Percentiles rank a stretch among this genome's conserved stretches.
Conservation (phyloP, 2,113 vertebrate species). For the Pterocles burchelli region DNA sequence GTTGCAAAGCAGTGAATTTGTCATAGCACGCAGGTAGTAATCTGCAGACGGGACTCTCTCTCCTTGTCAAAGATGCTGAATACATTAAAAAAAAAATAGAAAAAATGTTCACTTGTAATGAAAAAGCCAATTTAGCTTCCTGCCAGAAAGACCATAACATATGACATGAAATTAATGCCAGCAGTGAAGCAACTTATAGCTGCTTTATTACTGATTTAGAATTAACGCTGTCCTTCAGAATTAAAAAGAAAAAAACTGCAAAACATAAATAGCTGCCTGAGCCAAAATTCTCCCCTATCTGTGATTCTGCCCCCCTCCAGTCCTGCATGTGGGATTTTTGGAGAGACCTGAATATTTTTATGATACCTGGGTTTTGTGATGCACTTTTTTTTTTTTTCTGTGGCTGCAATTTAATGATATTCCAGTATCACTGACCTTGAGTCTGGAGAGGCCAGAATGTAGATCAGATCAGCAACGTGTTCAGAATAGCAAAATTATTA, state of each 20-base stretch:
- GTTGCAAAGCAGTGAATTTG: neutral
- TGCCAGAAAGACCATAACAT: neutral
- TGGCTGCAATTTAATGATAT: neutral
- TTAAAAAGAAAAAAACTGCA: no score
- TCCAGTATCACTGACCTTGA: neutral
- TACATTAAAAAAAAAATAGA: neutral
- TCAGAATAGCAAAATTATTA: neutral
- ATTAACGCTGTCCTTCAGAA: neutral
- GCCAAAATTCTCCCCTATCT: neutral
- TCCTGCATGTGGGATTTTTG: neutral
- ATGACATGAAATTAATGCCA: neutral
- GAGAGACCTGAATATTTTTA: neutral
- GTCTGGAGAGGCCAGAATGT: neutral
- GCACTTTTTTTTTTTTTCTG: neutral
- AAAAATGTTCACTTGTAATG: neutral
- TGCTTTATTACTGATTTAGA: neutral
- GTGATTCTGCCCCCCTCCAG: neutral
- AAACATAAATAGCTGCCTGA: neutral
- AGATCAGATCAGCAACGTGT: neutral
- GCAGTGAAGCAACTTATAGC: neutral
- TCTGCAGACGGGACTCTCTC: neutral
- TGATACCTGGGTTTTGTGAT: neutral
- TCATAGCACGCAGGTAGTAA: neutral
- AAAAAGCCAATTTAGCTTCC: constrained; percentile 18
- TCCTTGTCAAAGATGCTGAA: neutral